These are phyloP conservation scores for Ostrea edulis DNA, from an alignment of 1,140 invertebrate genomes.

Conservation along the genomic window DNA sequence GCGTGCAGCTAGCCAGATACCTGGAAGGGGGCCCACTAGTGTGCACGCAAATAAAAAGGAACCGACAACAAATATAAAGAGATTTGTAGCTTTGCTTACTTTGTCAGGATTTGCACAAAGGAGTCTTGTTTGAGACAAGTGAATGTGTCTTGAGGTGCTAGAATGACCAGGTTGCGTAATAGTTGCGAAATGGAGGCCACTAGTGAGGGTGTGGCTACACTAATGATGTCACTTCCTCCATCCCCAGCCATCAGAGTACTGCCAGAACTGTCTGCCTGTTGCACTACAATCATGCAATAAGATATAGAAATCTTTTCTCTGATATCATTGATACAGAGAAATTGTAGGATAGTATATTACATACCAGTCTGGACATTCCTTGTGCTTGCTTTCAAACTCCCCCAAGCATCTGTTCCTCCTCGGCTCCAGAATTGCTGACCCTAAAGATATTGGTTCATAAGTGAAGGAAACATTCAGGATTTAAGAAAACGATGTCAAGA, in stretches of 20 bases:
- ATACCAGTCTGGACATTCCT: slow-evolving; percentile 5
- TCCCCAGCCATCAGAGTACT: slow-evolving; percentile 46
- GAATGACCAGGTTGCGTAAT: slow-evolving; percentile 71
- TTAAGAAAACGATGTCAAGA: background rate
- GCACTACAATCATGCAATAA: background rate
- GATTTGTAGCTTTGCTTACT: slow-evolving; percentile 60
- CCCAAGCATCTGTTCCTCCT: background rate
- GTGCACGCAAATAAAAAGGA: no score
- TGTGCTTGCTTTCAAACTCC: background rate
- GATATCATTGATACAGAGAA: background rate
- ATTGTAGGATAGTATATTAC: background rate
- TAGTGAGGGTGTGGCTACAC: slow-evolving; percentile 74
- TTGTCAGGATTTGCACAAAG: slow-evolving; percentile 69
- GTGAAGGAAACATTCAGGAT: background rate
- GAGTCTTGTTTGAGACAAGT: slow-evolving; percentile 68
- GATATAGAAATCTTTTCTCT: background rate
- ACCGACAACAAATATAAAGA: no score
- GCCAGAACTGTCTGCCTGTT: slow-evolving; percentile 44
- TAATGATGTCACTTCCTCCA: slow-evolving; percentile 56
- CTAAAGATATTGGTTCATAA: background rate
- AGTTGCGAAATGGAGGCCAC: slow-evolving; percentile 72
- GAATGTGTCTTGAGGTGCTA: slow-evolving; percentile 74
- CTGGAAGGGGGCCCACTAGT: no score
- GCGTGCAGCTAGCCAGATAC: no score
- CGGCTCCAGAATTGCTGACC: slow-evolving; percentile 1